Evolutionary conservation across 2,888 invertebrate species (phyloP), one percentile per base, ranked within the genome.

Genomic region (Tenodera sinensis): DNA sequence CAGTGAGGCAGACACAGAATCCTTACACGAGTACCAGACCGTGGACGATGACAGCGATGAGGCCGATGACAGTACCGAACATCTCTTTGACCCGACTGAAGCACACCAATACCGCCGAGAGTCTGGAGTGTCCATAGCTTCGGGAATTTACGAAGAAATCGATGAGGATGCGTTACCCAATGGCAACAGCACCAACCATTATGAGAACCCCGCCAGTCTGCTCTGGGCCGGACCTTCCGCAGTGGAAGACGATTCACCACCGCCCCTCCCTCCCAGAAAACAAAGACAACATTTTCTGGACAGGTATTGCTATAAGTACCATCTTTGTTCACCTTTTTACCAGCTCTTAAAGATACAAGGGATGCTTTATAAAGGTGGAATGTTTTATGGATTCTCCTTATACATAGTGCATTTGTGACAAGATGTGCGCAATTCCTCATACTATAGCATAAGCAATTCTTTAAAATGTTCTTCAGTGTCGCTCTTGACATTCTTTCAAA

Each of bases 91-190:
- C 42, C 25, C n/a, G 9, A 28, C 30, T 84, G 34, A 89, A 30
- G 34, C 42, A 25, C 54, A 81, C 14, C 92, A 93, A 0, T 47
- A 8, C 3, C 94, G 95, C 1, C 94, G 95, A 8, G 93, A 93
- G 90, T 96, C 96, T 0, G 94, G 95, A 42, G 93, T 94, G 84
- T 96, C 96, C 0, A 92, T 95, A 6, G 94, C 95, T 28, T 96
- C 96, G 0, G 96, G 96, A 84, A 95, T 96, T 91, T 96, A 96
- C 92, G 96, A 96, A 92, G 96, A 96, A 93, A 96, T 96, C 90
- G 54, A 71, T 6, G 93, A 94, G 1, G 96, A 96, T 12, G 91
- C 92, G 28, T 91, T 89, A 12, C 84, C 90, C 25, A 88, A 87
- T 12, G 28, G 83, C 28, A 90, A 89, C 47, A 90, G 88, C 15